A percentile compares a stretch with the other conserved stretches of the same genome.
phyloP scores from a whole-genome alignment of 2,888 invertebrate genomes.

The Drosophila nigricruria region DNA sequence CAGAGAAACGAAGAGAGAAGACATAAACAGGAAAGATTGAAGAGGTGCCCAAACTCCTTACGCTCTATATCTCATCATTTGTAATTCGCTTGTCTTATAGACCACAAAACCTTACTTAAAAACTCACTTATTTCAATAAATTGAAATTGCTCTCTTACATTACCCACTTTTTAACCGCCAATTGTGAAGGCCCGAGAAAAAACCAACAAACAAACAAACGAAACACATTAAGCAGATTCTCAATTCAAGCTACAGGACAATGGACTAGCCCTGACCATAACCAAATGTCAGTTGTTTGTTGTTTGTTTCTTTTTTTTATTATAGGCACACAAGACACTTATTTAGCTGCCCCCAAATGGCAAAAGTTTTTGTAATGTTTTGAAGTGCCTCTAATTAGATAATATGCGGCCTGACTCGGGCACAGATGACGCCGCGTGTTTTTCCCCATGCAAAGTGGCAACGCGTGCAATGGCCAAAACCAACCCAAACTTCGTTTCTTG shows the following conservation, averaged over 20 bases:
- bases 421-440: conserved; percentile 69
- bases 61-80: neutral
- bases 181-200: neutral
- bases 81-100: neutral
- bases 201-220: neutral
- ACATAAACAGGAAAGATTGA: neutral
- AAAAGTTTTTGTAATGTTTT: conserved; percentile 79
- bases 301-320: conserved; percentile 13
- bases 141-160: conserved; percentile 12
- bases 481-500: conserved; percentile 4
- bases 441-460: conserved; percentile 76
- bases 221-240: conserved; percentile 22
- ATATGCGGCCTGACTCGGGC: conserved; percentile 62
- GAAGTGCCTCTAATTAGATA: conserved; percentile 80
- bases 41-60: neutral
- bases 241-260: neutral
- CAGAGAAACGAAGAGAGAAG: neutral
- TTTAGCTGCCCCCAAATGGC: conserved; percentile 76
- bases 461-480: conserved; percentile 66
- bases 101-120: neutral
- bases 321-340: conserved; percentile 45
- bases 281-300: conserved; percentile 49
- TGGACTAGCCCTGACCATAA: conserved; percentile 39
- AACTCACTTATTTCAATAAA: conserved; percentile 7
- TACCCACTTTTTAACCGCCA: conserved; percentile 25